Evolutionary conservation across 2,888 invertebrate species (phyloP), one percentile per base, ranked within the genome.

Genomic region (Scaeva pyrastri): DNA sequence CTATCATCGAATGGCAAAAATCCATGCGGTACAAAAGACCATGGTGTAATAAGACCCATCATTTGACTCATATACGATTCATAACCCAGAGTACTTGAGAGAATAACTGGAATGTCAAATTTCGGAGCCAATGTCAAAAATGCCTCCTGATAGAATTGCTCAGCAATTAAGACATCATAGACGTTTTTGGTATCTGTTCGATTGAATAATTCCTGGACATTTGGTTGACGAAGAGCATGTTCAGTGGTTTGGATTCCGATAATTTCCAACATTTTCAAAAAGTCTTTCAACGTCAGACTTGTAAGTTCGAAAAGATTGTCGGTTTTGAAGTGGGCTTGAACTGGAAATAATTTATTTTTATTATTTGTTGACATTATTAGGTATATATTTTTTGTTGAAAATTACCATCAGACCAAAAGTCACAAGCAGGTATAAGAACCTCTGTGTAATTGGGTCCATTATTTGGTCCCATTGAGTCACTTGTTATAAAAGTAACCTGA

Each of bases 11-110:
- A 93, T 8, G 91, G 90, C 68, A 93, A 88, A 78, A 93, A 92
- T 10, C 92, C 90, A 70, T 94, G 93, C 0, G 94, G 93, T 23
- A 93, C 92, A 89, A 93, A 93, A 0, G 94, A 93, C 89, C 92
- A 92, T 1, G 93, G 93, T 1, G 91, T 90, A 8, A 94, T 92
- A 72, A 93, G 90, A 1, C 93, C 94, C 90, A 93, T 91, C 82
- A 92, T 91, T 71, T 92, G 91, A 77, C 93, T 93, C 88, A 93
- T 92, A 90, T 92, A 93, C 41, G 91, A 90, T 68, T 91, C 92
- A 50, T 93, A 91, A 23, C 93, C 93, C 48, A 93, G 86, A 0
- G 93, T 93, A 62, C 91, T 90, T 7, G 92, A 90, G 1, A 92
- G 90, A 2, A 93, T 90, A 16, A 93, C 88, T 0, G 93, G 93